Conservation (phyloP, 2,888 invertebrate genomes). For the Polyploca ridens region DNA sequence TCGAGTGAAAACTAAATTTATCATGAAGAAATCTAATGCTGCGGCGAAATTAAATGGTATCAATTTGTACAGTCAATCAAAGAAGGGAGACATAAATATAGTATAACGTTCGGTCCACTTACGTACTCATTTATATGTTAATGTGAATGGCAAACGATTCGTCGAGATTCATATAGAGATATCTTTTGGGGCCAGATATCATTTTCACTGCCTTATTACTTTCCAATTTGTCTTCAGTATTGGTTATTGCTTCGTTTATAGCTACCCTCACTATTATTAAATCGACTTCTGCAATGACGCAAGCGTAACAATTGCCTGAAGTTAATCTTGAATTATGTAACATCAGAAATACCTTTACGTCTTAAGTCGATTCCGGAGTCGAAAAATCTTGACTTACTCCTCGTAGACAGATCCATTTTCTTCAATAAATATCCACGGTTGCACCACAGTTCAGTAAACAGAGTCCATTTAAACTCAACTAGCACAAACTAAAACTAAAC, state of each 20-base stretch:
- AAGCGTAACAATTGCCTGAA: slow-evolving; percentile 19
- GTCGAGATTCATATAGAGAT: slow-evolving; percentile 78
- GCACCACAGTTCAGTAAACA: slow-evolving; percentile 33
- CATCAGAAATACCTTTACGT: slow-evolving; percentile 75
- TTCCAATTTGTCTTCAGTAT: slow-evolving; percentile 82
- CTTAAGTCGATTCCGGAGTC: slow-evolving; percentile 82
- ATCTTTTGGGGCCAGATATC: slow-evolving; percentile 78
- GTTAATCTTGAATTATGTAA: slow-evolving; percentile 30
- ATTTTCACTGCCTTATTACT: slow-evolving; percentile 84
- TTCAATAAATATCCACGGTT: slow-evolving; percentile 44
- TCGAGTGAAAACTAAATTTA: background rate
- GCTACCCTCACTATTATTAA: slow-evolving; percentile 56
- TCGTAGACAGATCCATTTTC: slow-evolving; percentile 78
- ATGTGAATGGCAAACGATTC: slow-evolving; percentile 72
- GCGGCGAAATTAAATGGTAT: slow-evolving; percentile 47
- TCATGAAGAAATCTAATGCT: slow-evolving; percentile 23
- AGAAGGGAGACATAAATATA: slow-evolving; percentile 60
- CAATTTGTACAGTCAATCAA: slow-evolving; percentile 63
- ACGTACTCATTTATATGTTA: slow-evolving; percentile 84
- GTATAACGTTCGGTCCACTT: slow-evolving; percentile 74
- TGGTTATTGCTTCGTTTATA: slow-evolving; percentile 79
- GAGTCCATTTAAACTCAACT: slow-evolving; percentile 34
- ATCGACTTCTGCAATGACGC: slow-evolving; percentile 32
- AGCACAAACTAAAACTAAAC: slow-evolving; percentile 40
- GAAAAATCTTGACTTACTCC: slow-evolving; percentile 85